Percentiles rank a stretch among this genome's conserved stretches.
Conservation (phyloP, 2,797 vertebrate species). For the Rhynchonycteris naso region DNA sequence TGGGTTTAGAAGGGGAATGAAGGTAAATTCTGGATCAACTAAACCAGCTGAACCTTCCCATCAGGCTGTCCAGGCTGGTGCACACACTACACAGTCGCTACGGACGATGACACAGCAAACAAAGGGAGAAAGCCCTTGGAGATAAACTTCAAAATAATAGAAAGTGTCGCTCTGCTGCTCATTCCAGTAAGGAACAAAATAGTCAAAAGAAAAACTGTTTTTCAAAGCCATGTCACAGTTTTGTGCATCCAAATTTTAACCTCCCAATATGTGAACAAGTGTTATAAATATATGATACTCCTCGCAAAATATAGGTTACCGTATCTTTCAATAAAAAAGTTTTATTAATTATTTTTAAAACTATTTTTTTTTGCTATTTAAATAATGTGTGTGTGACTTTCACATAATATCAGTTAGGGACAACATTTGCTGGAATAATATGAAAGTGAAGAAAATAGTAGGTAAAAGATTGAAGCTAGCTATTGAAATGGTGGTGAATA, state of each 20-base stretch:
- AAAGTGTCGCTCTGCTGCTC: not conserved
- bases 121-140: slow-evolving; percentile 23
- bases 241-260: not conserved
- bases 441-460: not conserved
- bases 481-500: not conserved
- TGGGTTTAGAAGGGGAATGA: slow-evolving; percentile 24
- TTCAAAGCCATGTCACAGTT: not conserved
- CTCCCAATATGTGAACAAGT: not conserved
- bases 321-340: not conserved
- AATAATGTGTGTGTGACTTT: not conserved
- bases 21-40: slow-evolving; percentile 31
- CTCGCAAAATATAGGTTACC: not conserved
- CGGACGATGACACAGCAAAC: slow-evolving; percentile 51
- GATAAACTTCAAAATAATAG: slow-evolving; percentile 50
- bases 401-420: not conserved
- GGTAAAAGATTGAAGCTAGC: not conserved
- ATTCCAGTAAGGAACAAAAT: not conserved
- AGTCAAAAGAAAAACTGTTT: not conserved
- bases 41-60: slow-evolving; percentile 37
- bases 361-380: not conserved
- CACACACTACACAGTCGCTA: not conserved
- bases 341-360: not conserved
- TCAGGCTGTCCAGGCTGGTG: not conserved
- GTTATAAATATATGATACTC: not conserved
- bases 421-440: not conserved